Evolutionary conservation across 2,113 vertebrate species (phyloP).

Genomic region (Oreochromis spilurus): DNA sequence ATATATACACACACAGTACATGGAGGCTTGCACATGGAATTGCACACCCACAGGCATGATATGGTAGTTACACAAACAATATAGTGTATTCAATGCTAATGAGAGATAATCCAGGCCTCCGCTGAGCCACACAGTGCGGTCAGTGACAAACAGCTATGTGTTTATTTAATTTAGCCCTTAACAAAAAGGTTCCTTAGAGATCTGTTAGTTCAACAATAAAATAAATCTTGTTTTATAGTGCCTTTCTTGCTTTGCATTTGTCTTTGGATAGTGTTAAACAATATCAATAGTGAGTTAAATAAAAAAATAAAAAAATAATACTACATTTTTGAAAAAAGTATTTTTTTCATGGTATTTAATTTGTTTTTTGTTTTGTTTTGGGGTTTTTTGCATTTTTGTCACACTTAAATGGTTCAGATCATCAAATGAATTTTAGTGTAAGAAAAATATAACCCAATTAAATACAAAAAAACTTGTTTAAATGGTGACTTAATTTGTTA

Average conservation of each 20-base stretch:
- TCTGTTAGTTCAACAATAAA: neutral
- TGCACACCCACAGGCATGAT: neutral
- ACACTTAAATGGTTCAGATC: neutral
- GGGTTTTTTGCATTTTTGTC: neutral
- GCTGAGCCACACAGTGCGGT: constrained; percentile 4
- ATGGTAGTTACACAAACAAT: neutral
- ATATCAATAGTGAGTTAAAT: neutral
- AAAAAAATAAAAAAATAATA: neutral
- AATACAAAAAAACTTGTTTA: neutral
- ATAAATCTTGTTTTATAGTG: constrained; percentile 10
- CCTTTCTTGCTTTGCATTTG: neutral
- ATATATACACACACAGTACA: neutral
- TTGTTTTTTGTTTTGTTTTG: neutral
- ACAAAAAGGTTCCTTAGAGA: constrained; percentile 25
- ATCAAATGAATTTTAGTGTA: neutral
- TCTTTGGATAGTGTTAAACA: neutral
- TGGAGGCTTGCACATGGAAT: neutral
- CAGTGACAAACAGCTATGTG: constrained; percentile 12
- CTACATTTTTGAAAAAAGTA: neutral
- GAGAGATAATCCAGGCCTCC: constrained; percentile 25
- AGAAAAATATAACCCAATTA: neutral
- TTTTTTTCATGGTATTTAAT: neutral
- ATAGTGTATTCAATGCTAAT: constrained; percentile 26
- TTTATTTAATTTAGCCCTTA: constrained; percentile 38
- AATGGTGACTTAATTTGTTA: neutral